Evolutionary conservation across 2,113 vertebrate species (phyloP).

Genomic region (Spea multiplicata): DNA sequence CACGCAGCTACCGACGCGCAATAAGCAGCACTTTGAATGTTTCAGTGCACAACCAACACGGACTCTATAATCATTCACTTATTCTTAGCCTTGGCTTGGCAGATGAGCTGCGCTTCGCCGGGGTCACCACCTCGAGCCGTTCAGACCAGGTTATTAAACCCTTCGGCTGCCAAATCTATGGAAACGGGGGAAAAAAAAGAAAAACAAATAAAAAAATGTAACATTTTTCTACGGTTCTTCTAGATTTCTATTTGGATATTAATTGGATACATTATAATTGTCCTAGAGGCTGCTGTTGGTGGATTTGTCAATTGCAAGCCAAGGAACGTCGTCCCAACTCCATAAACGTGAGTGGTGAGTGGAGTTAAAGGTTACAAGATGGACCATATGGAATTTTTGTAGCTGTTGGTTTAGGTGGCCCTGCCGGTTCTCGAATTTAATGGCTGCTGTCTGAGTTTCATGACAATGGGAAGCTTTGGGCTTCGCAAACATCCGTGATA

Average conservation of each 20-base stretch:
- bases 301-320: neutral
- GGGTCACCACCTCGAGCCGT: conserved; percentile 7
- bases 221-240: neutral
- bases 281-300: neutral
- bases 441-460: conserved; percentile 8
- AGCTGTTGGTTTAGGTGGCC: neutral
- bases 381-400: conserved; percentile 1
- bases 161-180: neutral
- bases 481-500: neutral
- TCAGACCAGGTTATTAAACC: neutral
- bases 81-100: conserved; percentile 25
- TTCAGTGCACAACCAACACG: conserved; percentile 3
- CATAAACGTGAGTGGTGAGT: neutral
- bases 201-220: too few species aligned
- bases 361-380: conserved; percentile 9
- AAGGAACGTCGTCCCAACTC: neutral
- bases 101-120: conserved; percentile 9
- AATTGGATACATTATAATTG: neutral
- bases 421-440: neutral
- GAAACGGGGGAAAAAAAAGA: neutral
- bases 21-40: neutral
- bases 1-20: neutral
- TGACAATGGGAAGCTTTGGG: neutral
- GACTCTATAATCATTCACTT: conserved; percentile 28
- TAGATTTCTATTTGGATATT: neutral